Evolutionary conservation across 2,797 vertebrate genomes (phyloP), one percentile per base, ranked within the genome.

Genomic region (Carapus acus): DNA sequence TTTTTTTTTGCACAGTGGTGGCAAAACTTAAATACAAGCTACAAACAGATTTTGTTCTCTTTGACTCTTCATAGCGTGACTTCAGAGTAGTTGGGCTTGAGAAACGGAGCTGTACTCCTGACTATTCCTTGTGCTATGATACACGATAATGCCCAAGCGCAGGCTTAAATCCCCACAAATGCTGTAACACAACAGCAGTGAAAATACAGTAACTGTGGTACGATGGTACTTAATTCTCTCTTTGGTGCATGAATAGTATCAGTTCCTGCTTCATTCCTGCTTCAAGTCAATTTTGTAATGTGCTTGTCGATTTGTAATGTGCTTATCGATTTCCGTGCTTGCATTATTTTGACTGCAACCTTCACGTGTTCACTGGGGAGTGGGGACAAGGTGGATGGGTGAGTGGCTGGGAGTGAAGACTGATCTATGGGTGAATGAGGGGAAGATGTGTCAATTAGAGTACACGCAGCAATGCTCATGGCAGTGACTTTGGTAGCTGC

Each of bases 401-500:
- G 24, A 9, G 4, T 27, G 24, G 24, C 9, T 24, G 20, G 41
- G 54, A 43, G 53, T 59, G 15, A n/a, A 41, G 38, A 62, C 37
- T 62, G 55, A 63, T 59, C 24, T 62, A 54, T 49, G 58, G 57
- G 46, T 12, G 9, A 56, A 46, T 15, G 42, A 33, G 47, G 49
- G 44, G 29, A 43, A 34, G 57, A 34, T 60, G 55, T 63, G 60
- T 58, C 51, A 54, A 43, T 62, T 42, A 45, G 36, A 33, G 29
- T 34, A 49, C 70, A 60, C 49, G 71, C 55, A 72, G 70, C 69
- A 31, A 74, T 73, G 76, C 69, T 80, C 71, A 65, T 77, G 78
- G 81, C 77, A 78, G 82, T 82, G 80, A 77, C 87, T 90, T 88
- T 89, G 86, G 86, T 88, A 71, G 83, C 73, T 85, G 81, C 79